A percentile compares a stretch with the other conserved stretches of the same genome.
These are phyloP conservation scores for Sinopyrophorus schimmeli DNA, from an alignment of 2,888 invertebrate genomes.

Conservation along the genomic window DNA sequence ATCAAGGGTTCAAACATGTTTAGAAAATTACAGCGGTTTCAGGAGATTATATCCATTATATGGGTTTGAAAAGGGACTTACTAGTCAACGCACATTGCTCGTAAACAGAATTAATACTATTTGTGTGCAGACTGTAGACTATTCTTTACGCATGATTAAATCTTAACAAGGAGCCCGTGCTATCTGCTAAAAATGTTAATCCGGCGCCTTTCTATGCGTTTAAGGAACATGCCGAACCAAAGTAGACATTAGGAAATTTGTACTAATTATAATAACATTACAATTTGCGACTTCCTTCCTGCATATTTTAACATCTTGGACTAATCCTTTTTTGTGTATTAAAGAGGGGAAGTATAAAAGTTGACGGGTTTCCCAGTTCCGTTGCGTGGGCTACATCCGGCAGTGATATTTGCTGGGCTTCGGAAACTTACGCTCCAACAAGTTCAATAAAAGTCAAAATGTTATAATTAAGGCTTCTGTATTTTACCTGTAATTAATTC, in stretches of 20 bases:
- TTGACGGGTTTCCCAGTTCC: constrained; percentile 33
- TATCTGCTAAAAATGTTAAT: constrained; percentile 21
- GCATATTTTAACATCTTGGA: constrained; percentile 11
- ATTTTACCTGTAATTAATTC: constrained; percentile 14
- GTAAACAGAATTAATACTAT: constrained; percentile 44
- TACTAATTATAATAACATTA: too few species aligned
- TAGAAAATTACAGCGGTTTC: constrained; percentile 10
- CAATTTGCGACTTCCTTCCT: neutral
- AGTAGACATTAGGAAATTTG: too few species aligned
- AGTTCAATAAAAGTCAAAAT: constrained; percentile 36
- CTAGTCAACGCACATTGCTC: constrained; percentile 45
- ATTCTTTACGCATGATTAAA: constrained; percentile 32
- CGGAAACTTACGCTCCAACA: constrained; percentile 33
- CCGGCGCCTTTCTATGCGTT: too few species aligned
- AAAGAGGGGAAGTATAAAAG: constrained; percentile 27
- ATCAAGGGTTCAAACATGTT: neutral
- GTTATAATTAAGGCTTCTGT: constrained; percentile 28
- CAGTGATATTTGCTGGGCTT: constrained; percentile 33
- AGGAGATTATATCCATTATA: constrained; percentile 16
- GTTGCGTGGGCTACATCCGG: constrained; percentile 36
- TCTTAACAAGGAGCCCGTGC: constrained; percentile 33
- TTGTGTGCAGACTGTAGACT: constrained; percentile 23
- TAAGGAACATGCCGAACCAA: too few species aligned
- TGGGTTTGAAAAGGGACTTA: constrained; percentile 30
- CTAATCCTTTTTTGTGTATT: constrained; percentile 33